A percentile compares a stretch with the other conserved stretches of the same genome.
These are phyloP conservation scores for Pycnomerus fuliginosus DNA, from an alignment of 2,888 invertebrate genomes.

Conservation along the genomic window DNA sequence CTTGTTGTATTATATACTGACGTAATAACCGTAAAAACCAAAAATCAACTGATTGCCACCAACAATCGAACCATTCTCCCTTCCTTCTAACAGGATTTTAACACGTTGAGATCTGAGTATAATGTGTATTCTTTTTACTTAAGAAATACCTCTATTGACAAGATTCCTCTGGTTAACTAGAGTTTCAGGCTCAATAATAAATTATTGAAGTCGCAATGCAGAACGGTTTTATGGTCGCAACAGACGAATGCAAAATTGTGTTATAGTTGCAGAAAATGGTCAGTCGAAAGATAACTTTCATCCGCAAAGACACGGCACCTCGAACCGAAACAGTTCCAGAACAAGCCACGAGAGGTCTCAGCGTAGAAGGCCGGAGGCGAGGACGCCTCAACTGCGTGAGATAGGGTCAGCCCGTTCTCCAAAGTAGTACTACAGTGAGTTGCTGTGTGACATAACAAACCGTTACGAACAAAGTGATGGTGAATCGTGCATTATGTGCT, in stretches of 20 bases:
- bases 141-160: no score
- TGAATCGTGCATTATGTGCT: no score
- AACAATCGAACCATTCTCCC: no score
- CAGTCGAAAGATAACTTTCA: conserved; percentile 22
- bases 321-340: conserved; percentile 32
- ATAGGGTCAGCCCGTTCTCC: conserved; percentile 41
- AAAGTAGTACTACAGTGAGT: conserved; percentile 46
- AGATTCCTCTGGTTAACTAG: no score
- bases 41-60: no score
- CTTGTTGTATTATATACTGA: no score
- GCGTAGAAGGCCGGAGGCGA: conserved; percentile 44
- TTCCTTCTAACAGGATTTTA: no score
- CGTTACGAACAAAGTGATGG: conserved; percentile 27
- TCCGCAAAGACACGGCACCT: conserved; percentile 27
- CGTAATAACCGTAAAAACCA: no score
- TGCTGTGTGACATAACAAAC: conserved; percentile 10
- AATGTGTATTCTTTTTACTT: no score
- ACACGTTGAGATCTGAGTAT: no score
- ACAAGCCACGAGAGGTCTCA: conserved; percentile 38
- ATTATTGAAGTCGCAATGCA: no score
- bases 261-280: conserved; percentile 29
- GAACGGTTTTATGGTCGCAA: background rate
- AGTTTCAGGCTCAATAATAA: no score
- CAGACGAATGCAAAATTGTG: background rate
- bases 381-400: conserved; percentile 50